Percentiles rank a stretch among this genome's conserved stretches.
Conservation (phyloP, 2,797 vertebrate species). For the Eulemur coronatus region DNA sequence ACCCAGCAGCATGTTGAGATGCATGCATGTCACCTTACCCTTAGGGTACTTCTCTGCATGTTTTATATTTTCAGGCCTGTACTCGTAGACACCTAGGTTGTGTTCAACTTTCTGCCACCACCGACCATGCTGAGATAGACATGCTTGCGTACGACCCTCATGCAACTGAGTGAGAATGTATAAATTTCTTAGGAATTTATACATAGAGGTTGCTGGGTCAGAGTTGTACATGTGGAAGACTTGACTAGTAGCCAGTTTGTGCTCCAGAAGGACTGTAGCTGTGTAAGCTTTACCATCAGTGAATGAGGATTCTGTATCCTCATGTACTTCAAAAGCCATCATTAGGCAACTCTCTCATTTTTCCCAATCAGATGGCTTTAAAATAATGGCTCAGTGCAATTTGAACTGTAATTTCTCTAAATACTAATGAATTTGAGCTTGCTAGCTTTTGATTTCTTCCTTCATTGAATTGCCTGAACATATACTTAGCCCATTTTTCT, state of each 20-base stretch:
- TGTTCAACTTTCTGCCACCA: background rate
- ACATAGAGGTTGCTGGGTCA: background rate
- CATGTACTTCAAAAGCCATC: background rate
- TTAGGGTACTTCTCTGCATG: background rate
- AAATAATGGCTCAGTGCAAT: background rate
- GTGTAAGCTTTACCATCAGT: background rate
- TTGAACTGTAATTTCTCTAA: conserved; percentile 22
- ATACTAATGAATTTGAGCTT: background rate
- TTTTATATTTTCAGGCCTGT: background rate
- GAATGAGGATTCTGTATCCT: background rate
- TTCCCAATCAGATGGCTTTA: background rate
- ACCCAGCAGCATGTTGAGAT: background rate
- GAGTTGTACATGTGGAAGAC: background rate
- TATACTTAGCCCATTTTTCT: background rate
- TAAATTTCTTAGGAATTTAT: background rate
- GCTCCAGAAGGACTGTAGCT: background rate
- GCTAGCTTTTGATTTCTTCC: background rate
- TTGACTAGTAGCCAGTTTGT: background rate
- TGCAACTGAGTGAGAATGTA: background rate
- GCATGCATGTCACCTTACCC: background rate
- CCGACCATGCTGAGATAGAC: background rate
- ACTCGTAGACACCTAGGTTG: background rate
- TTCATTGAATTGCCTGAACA: background rate
- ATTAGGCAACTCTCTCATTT: background rate
- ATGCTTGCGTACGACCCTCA: background rate